phyloP scores from a whole-genome alignment of 2,113 vertebrate species.

The Numida meleagris region DNA sequence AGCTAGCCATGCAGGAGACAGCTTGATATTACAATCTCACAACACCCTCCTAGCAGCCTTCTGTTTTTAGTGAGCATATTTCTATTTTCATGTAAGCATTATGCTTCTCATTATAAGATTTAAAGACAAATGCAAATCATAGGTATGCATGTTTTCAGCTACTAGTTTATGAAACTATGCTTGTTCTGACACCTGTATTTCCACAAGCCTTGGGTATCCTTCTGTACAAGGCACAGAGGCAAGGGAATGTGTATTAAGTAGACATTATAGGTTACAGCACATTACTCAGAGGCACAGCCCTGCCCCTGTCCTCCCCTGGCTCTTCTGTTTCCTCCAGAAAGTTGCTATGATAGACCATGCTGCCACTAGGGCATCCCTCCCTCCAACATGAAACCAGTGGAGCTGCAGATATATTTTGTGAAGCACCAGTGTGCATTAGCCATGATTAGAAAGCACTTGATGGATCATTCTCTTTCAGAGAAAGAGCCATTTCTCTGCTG shows the following conservation, averaged over 20 bases:
- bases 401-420: neutral
- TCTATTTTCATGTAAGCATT: neutral
- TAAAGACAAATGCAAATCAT: neutral
- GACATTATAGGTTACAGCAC: rapidly evolving
- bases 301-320: rapidly evolving
- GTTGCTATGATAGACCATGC: rapidly evolving
- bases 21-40: neutral
- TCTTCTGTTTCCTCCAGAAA: neutral
- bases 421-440: rapidly evolving
- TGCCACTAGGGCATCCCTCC: neutral
- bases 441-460: rapidly evolving
- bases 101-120: neutral
- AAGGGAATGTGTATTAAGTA: neutral
- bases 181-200: neutral
- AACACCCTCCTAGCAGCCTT: neutral
- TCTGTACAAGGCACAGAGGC: neutral
- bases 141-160: neutral
- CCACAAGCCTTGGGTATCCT: neutral
- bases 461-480: neutral
- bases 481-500: neutral
- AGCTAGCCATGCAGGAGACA: neutral
- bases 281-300: neutral
- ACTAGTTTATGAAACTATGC: neutral
- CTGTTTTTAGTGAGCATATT: neutral
- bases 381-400: rapidly evolving